phyloP scores from a whole-genome alignment of 2,888 invertebrate genomes.

The Nephrotoma guestfalica region DNA sequence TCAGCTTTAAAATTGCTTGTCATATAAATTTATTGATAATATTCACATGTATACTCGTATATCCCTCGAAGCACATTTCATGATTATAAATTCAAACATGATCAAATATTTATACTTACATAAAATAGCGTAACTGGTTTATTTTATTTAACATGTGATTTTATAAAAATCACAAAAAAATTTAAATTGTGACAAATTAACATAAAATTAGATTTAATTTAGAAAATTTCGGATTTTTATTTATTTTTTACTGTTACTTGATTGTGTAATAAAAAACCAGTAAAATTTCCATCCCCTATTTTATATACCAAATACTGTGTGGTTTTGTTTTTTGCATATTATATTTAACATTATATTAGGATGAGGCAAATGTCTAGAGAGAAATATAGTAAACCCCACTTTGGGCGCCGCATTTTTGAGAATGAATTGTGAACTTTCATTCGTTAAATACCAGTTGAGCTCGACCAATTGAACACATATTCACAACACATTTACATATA shows the following conservation, averaged over 20 bases:
- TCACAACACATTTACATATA: no score
- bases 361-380: neutral
- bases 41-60: neutral
- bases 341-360: neutral
- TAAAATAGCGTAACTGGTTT: neutral
- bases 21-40: neutral
- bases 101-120: neutral
- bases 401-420: no score
- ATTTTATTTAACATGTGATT: neutral
- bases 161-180: neutral
- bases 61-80: neutral
- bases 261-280: neutral
- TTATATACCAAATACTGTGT: neutral
- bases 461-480: no score
- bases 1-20: neutral
- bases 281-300: neutral
- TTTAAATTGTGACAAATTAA: neutral
- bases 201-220: neutral
- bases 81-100: neutral
- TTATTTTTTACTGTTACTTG: neutral
- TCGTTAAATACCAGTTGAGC: no score
- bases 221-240: neutral
- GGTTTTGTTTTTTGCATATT: neutral
- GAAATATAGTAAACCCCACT: no score
- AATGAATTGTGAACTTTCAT: no score